A percentile compares a stretch with the other conserved stretches of the same genome.
Conservation (phyloP, 2,113 vertebrate genomes). For the Lanius collurio region DNA sequence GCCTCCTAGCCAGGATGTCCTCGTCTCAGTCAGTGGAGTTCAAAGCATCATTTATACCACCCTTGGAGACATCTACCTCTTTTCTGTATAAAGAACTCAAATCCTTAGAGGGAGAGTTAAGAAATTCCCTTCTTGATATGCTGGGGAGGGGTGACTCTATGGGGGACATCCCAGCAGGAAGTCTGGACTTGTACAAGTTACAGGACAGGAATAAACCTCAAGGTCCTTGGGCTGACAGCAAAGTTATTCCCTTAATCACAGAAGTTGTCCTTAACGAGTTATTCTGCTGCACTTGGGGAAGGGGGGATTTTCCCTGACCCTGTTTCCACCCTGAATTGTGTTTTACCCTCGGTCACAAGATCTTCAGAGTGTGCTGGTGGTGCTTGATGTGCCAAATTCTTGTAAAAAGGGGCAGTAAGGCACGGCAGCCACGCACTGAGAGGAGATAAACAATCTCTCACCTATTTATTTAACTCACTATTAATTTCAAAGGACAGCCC, state of each 20-base stretch:
- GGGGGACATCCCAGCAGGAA: not conserved
- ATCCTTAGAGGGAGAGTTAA: not conserved
- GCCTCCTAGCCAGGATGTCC: not conserved
- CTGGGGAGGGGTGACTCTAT: not conserved
- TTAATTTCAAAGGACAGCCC: not conserved
- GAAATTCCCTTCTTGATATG: accelerated
- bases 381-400: accelerated
- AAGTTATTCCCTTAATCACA: not conserved
- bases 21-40: not conserved
- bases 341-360: not conserved
- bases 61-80: not conserved
- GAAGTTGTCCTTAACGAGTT: not conserved
- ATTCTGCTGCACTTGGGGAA: not conserved
- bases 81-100: not conserved
- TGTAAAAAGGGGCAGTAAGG: not conserved
- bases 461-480: not conserved
- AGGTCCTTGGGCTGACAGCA: not conserved
- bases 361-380: not conserved
- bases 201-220: not conserved
- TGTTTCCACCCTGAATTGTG: not conserved
- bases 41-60: not conserved
- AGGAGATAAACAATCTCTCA: not conserved
- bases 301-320: not conserved
- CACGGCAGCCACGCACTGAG: accelerated
- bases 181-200: not conserved